Conservation (phyloP, 2,797 vertebrate genomes). For the Kryptolebias ocellatus region DNA sequence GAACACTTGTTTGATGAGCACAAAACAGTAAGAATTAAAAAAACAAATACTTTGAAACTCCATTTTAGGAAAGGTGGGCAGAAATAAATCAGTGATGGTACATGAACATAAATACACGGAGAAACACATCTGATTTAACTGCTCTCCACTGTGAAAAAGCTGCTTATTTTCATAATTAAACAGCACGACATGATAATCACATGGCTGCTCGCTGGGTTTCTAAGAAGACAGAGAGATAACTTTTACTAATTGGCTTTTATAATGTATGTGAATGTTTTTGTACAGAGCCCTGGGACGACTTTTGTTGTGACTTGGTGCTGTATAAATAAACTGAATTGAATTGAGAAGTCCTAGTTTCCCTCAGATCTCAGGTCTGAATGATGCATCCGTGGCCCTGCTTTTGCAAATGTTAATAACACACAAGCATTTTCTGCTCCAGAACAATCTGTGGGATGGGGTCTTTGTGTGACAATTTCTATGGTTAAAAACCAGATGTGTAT, state of each 20-base stretch:
- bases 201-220: slow-evolving; percentile 42
- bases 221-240: too few relatives aligned
- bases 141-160: slow-evolving; percentile 31
- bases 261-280: too few relatives aligned
- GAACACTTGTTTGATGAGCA: slow-evolving; percentile 38
- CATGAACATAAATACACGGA: slow-evolving; percentile 2
- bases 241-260: too few relatives aligned
- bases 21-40: slow-evolving; percentile 22
- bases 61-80: slow-evolving; percentile 23
- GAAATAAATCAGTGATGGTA: background rate
- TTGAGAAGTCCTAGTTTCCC: slow-evolving; percentile 32
- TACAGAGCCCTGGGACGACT: too few relatives aligned
- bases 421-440: slow-evolving; percentile 18
- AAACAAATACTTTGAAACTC: slow-evolving; percentile 10
- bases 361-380: slow-evolving; percentile 43
- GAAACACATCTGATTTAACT: slow-evolving; percentile 50
- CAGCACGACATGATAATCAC: slow-evolving; percentile 58
- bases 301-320: too few relatives aligned
- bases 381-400: slow-evolving; percentile 58
- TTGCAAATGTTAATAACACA: slow-evolving; percentile 64
- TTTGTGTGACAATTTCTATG: slow-evolving; percentile 27
- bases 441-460: slow-evolving; percentile 28
- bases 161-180: slow-evolving; percentile 34
- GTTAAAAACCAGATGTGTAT: slow-evolving; percentile 16
- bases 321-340: too few relatives aligned